Evolutionary conservation across 2,113 vertebrate species (phyloP), one percentile per base, ranked within the genome.

Genomic region (Pipa parva): DNA sequence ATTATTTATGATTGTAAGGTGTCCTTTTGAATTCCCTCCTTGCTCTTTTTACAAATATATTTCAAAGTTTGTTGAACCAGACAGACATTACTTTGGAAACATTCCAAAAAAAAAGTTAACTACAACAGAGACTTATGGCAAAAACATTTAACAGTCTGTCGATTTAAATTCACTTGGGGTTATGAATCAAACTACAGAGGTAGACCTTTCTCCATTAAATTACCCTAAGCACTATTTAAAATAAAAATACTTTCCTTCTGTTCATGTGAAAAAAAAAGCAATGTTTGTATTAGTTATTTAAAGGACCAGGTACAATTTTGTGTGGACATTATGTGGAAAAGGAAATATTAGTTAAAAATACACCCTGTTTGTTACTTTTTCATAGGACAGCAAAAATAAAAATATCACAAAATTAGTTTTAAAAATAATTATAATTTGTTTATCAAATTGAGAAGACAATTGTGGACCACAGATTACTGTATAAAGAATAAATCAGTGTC

Each of bases 11-110:
- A 31, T 29, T 59, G 20, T 25, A 51, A 59, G 64, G 64, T 68
- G 64, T 59, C 42, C 27, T 59, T 20, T 45, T 39, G 20, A 51
- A 68, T 68, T 59, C 56, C 56, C 64, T 68, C 21, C 49, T 26
- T 36, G 8, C 57, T 54, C 25, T 51, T 68, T 69, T 60, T 60
- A 56, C 56, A 52, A 60, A 39, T 69, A 29, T 54, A 69, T 69
- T 28, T n/a, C 52, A 60, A 69, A 51, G 57, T 69, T 42, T 60
- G 25, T 21, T 69, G 65, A 69, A 60, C 45, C 57, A 60, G 48
- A 69, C 65, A 60, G 57, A 61, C 46, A 54, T 36, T 13, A 61
- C 31, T 12, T 60, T 69, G 65, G 65, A 69, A 52, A 69, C 28
- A 2, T 29, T 42, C 66, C 66, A 70, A 61, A 67, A 59, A 56